A percentile compares a stretch with the other conserved stretches of the same genome.
phyloP scores from a whole-genome alignment of 2,113 vertebrate species.

The Prinia subflava region DNA sequence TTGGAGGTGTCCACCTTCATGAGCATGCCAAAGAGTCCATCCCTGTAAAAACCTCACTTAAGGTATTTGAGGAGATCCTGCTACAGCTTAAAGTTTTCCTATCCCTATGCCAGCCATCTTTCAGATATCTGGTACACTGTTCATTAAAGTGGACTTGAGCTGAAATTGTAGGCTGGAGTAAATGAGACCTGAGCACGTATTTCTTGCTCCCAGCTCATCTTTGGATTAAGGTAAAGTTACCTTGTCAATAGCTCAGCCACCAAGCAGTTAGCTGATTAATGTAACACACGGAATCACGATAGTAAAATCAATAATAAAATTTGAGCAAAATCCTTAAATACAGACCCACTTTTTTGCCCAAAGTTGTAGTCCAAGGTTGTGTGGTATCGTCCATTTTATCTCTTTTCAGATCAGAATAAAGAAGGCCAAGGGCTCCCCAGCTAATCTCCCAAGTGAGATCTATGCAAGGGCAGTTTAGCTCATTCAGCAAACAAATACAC shows the following conservation, averaged over 20 bases:
- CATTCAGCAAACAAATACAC: not conserved
- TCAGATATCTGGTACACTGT: not conserved
- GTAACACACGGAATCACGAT: not conserved
- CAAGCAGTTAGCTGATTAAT: not conserved
- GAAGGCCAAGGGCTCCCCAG: not conserved
- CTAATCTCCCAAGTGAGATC: not conserved
- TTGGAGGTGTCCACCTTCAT: not conserved
- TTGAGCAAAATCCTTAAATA: not conserved
- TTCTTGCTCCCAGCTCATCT: not conserved
- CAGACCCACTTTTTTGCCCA: not conserved
- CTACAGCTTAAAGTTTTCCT: not conserved
- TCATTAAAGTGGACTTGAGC: not conserved
- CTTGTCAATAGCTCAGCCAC: not conserved
- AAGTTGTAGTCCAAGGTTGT: not conserved
- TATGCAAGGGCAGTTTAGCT: not conserved
- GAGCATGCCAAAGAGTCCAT: not conserved
- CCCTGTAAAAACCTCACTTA: not conserved
- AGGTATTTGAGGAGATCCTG: not conserved
- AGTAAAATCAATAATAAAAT: not conserved
- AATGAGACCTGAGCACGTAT: not conserved
- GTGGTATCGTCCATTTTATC: not conserved
- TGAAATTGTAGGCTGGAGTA: not conserved
- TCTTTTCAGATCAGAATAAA: not conserved
- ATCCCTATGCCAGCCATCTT: not conserved
- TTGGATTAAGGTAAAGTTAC: not conserved